Evolutionary conservation across 1,140 invertebrate species (phyloP).

Genomic region (Trichogramma pretiosum): DNA sequence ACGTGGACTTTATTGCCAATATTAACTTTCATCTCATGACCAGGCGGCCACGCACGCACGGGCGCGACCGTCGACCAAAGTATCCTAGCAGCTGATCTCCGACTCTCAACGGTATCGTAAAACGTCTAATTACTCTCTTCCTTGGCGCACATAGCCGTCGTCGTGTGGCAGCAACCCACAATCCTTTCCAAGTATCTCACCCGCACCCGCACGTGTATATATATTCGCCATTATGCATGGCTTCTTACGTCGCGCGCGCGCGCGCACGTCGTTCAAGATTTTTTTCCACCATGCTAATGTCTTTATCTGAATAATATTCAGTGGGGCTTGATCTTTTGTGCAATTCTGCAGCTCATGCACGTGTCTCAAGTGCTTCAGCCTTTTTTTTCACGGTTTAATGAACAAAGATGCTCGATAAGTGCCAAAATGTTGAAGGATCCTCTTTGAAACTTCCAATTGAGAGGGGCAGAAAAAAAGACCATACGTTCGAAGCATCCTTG

Average conservation of each 20-base stretch:
- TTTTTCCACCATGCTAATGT: slow-evolving; percentile 15
- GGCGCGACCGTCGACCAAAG: too few relatives aligned
- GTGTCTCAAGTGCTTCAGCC: background rate
- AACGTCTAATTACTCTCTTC: slow-evolving; percentile 16
- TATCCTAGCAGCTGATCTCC: background rate
- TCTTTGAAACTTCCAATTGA: background rate
- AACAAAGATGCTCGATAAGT: background rate
- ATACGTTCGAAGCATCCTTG: background rate
- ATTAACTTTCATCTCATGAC: slow-evolving; percentile 6
- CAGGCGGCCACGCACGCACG: too few relatives aligned
- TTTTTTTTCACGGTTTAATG: background rate
- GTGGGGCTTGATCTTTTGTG: slow-evolving; percentile 1
- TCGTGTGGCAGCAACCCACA: too few relatives aligned
- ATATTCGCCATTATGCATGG: too few relatives aligned
- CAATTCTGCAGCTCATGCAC: background rate
- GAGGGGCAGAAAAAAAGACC: too few relatives aligned
- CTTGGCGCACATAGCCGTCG: background rate
- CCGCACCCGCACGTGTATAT: too few relatives aligned
- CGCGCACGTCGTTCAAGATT: slow-evolving; percentile 2
- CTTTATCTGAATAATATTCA: slow-evolving; percentile 17
- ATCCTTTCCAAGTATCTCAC: too few relatives aligned
- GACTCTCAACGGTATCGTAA: slow-evolving; percentile 10
- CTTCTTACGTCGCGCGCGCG: too few relatives aligned
- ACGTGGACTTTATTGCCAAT: slow-evolving; percentile 12
- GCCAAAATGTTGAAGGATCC: background rate